Base-by-base conservation (phyloP, 2,888 invertebrate species). In the Automeris io region DNA sequence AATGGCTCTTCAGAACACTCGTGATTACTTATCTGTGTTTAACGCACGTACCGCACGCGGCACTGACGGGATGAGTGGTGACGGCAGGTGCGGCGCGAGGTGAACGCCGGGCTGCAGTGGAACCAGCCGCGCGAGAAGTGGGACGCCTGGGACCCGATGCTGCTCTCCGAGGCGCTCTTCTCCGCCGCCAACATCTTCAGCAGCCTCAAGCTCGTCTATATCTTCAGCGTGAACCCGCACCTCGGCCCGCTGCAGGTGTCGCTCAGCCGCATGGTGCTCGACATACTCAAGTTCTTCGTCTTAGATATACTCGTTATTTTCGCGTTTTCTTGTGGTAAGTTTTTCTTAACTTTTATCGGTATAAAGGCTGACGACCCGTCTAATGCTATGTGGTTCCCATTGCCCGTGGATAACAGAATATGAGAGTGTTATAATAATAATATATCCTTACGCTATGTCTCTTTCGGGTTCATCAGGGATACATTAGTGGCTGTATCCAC, bases 131-230 rank as follows among this genome's bases (percentile, higher is more conserved):
- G 98, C 42, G 95, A 96, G 75, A 89, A 96, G 54, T 99, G 99
- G 98, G 97, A 98, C 79, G 94, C 98, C 4, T 98, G 97, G 95
- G 99, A 99, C 79, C 99, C 99, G 11, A 98, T 98, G 93, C 90
- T 99, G 54, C 73, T 90, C n/a, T 95, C 97, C 18, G 97, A 97
- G 79, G 97, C 97, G 21, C 90, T 99, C 37, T 99, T 99, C 86
- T 98, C 99, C 9, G 97, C 98, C 11, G 99, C 99, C 49, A 99
- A 99, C 86, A 99, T 99, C 79, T 90, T 75, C 89, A 97, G 95
- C 81, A 96, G 95, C 51, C 89, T 98, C 56, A 98, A 98, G 83
- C 90, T 98, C 71, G 97, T 98, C 59, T 97, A 98, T 88, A 97
- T 98, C 80, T 98, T 98, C 87, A 98, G 97, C 55, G 96, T 98